Evolutionary conservation across 2,797 vertebrate species (phyloP).

Genomic region (Melanotaenia nigrans): DNA sequence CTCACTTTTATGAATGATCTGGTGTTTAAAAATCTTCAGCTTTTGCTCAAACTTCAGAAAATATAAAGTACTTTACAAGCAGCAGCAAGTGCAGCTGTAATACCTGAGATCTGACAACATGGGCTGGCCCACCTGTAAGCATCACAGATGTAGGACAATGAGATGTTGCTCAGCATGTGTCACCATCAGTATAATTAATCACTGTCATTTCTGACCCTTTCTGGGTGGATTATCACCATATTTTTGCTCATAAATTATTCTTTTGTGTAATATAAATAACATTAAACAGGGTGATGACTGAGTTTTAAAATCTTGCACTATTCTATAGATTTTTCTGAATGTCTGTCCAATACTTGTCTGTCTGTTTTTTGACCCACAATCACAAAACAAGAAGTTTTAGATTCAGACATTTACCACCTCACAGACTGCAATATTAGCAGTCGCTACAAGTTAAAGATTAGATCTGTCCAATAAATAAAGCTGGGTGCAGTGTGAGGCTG

Average conservation of each 20-base stretch:
- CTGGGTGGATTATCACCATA: slow-evolving; percentile 27
- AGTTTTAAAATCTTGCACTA: neutral
- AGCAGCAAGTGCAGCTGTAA: neutral
- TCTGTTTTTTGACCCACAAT: neutral
- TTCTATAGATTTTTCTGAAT: no score
- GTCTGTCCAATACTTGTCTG: no score
- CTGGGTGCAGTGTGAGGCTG: no score
- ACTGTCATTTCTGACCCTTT: slow-evolving; percentile 43
- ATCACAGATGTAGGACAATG: slow-evolving; percentile 36
- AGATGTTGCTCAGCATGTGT: slow-evolving; percentile 12
- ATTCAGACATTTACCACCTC: neutral
- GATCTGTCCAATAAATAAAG: no score
- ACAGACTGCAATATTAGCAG: no score
- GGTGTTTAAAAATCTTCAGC: neutral
- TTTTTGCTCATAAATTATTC: slow-evolving; percentile 10
- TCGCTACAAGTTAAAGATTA: no score
- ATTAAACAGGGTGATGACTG: neutral
- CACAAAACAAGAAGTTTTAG: neutral
- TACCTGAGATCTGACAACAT: neutral
- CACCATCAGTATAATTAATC: slow-evolving; percentile 59
- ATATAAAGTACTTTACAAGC: neutral
- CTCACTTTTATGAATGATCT: neutral
- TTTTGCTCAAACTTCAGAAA: neutral
- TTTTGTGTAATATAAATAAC: slow-evolving; percentile 2
- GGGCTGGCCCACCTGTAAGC: slow-evolving; percentile 7